A percentile compares a stretch with the other conserved stretches of the same genome.
Evolutionary conservation across 2,797 vertebrate species (phyloP).

Genomic region (Meda fulgida): DNA sequence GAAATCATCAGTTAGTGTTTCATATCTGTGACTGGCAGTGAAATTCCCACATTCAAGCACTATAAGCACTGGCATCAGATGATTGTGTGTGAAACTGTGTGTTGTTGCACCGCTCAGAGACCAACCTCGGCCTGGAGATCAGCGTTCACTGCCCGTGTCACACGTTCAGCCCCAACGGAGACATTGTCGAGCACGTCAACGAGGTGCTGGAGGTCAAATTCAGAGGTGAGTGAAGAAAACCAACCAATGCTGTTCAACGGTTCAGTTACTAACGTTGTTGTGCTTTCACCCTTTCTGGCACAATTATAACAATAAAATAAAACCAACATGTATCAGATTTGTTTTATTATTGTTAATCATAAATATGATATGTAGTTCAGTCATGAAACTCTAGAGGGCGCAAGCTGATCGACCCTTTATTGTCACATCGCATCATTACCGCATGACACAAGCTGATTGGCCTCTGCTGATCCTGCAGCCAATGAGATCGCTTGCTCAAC

Average conservation of each 20-base stretch:
- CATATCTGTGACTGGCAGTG: neutral
- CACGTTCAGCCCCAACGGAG: conserved; percentile 92
- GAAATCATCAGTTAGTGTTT: conserved; percentile 20
- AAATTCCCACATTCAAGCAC: neutral
- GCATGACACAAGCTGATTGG: neutral
- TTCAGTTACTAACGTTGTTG: neutral
- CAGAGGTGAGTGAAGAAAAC: conserved; percentile 84
- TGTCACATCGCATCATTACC: no score
- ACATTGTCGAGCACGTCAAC: conserved; percentile 89
- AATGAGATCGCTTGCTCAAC: neutral
- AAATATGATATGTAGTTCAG: neutral
- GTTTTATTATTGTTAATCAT: neutral
- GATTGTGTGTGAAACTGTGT: neutral
- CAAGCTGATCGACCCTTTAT: neutral
- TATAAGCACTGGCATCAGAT: neutral
- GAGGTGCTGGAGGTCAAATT: conserved; percentile 96
- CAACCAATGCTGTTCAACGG: neutral
- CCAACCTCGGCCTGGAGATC: conserved; percentile 94
- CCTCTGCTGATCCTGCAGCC: neutral
- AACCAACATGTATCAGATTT: neutral
- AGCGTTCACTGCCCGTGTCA: conserved; percentile 97
- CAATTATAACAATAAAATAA: neutral
- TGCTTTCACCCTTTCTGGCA: neutral
- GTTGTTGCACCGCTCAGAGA: conserved; percentile 79
- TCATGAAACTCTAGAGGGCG: neutral